Percentiles rank a stretch among this genome's conserved stretches.
phyloP scores from a whole-genome alignment of 2,888 invertebrate genomes.

The Isoperla grammatica region DNA sequence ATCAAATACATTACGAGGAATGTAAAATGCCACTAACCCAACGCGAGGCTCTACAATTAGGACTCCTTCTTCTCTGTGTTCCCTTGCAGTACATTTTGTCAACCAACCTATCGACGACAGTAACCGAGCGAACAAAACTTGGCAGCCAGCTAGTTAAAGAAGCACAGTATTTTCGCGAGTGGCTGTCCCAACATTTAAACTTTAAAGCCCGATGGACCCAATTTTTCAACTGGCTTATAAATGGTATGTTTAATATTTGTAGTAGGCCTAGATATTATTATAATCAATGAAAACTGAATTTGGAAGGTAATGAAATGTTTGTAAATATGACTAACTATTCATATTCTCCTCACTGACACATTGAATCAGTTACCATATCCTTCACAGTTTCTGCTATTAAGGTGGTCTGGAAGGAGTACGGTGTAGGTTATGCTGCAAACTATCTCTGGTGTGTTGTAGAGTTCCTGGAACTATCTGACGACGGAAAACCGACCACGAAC shows the following conservation, averaged over 20 bases:
- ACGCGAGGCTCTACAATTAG: slow-evolving; percentile 38
- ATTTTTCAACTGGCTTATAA: slow-evolving; percentile 26
- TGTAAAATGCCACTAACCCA: slow-evolving; percentile 28
- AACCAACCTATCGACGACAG: slow-evolving; percentile 31
- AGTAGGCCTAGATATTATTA: neutral
- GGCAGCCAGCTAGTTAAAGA: slow-evolving; percentile 36
- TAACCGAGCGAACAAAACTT: slow-evolving; percentile 24
- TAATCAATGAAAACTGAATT: neutral
- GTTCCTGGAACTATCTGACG: neutral
- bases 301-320: no score
- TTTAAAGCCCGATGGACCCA: slow-evolving; percentile 40
- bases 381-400: no score
- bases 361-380: no score
- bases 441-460: neutral
- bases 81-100: slow-evolving; percentile 42
- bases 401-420: no score
- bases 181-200: slow-evolving; percentile 34
- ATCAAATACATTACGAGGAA: neutral
- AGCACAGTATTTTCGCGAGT: slow-evolving; percentile 38
- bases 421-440: no score
- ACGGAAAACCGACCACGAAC: neutral
- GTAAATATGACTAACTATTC: no score
- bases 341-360: no score
- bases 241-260: slow-evolving; percentile 13
- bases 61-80: slow-evolving; percentile 40